Percentiles rank a stretch among this genome's conserved stretches.
Evolutionary conservation across 1,140 invertebrate species (phyloP).

Genomic region (Linepithema humile): DNA sequence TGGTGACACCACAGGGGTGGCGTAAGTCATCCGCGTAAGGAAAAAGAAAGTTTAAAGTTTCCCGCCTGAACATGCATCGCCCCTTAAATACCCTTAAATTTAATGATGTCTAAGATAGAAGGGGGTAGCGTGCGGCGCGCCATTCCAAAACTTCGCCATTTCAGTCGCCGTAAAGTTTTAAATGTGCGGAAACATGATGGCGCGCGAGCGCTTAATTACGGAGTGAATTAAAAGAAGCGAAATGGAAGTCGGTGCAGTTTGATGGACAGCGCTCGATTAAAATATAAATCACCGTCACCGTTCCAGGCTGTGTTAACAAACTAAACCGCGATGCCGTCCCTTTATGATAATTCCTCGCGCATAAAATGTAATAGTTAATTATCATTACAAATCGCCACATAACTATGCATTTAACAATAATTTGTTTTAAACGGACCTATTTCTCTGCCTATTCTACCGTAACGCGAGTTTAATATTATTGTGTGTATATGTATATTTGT

Average conservation of each 20-base stretch:
- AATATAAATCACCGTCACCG: conserved; percentile 50
- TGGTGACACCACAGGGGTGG: conserved; percentile 73
- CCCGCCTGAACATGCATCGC: conserved; percentile 60
- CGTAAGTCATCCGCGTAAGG: conserved; percentile 73
- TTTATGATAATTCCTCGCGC: background rate
- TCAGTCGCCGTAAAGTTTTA: conserved; percentile 56
- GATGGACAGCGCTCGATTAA: conserved; percentile 55
- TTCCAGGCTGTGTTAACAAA: background rate
- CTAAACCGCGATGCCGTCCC: background rate
- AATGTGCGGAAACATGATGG: conserved; percentile 50
- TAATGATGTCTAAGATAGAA: conserved; percentile 32
- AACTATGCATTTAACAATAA: conserved; percentile 21
- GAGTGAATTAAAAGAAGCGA: conserved; percentile 54
- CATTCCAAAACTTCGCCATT: conserved; percentile 54
- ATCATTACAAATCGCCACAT: conserved; percentile 5
- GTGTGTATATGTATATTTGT: background rate
- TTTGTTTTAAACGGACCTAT: conserved; percentile 46
- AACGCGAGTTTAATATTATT: conserved; percentile 45
- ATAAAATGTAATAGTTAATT: conserved; percentile 5
- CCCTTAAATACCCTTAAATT: conserved; percentile 66
- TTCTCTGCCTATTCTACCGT: conserved; percentile 38
- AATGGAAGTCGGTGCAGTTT: conserved; percentile 46
- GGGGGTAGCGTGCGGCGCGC: conserved; percentile 12
- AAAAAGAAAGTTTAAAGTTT: conserved; percentile 74
- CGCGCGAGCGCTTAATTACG: conserved; percentile 44